Base-by-base conservation (phyloP, 2,113 vertebrate genomes). In the Chunga burmeisteri region DNA sequence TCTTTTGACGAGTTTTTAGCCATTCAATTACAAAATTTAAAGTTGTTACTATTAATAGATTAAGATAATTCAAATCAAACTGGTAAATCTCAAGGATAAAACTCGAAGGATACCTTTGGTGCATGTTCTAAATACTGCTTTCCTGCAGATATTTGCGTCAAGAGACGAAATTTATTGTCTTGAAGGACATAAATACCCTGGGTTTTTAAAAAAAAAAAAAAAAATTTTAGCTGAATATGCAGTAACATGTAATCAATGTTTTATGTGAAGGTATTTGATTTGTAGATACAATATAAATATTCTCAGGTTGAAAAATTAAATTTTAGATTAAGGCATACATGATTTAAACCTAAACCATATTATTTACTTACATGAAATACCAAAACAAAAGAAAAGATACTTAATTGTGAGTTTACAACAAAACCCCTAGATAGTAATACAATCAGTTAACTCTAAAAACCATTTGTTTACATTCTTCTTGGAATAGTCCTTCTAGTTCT, bases 171-270 rank as follows among this genome's bases (percentile, higher is more conserved):
- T 97, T 99, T 99, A 96, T 99, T 99, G 96, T 99, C 99, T 96
- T 99, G 99, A 88, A 99, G 99, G 68, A 99, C 99, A 94, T 99
- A 99, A 97, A 99, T 99, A 80, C 99, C 99, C 99, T 99, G 91
- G 6, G 6, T 50, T 50, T 94, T 97, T 92, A 74, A 40, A 62
- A 93, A 85, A 95, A 87, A 74, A 53, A 68, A 62, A 72, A 59
- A 56, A 70, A 20, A 21, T 42, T 66, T 59, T 77, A 59, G 40
- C 63, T 82, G 65, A 62, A 55, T 36, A 13, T 32, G 20, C 52
- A 81, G 34, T 52, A 84, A 74, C 5, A 81, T 0, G 16, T 22
- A 77, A 65, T 49, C 55, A 53, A 32, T 8, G 36, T 53, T 92
- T 63, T 53, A 55, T 71, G 20, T 53, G 22, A 91, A 90, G n/a